Evolutionary conservation across 1,140 invertebrate genomes (phyloP).

Genomic region (Choristoneura fumiferana): DNA sequence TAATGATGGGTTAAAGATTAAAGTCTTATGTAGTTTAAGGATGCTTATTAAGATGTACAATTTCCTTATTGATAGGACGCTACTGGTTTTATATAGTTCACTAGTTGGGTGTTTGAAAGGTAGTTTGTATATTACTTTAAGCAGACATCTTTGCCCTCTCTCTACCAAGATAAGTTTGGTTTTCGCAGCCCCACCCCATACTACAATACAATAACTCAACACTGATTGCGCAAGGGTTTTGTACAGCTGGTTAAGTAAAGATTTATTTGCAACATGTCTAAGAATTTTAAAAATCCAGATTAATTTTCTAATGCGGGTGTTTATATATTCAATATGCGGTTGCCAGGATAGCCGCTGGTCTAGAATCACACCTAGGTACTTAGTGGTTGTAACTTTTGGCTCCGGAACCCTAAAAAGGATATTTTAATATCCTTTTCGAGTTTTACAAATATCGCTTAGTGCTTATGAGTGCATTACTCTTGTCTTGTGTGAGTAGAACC

Average conservation of each 20-base stretch:
- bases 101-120: background rate
- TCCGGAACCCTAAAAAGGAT: too few species aligned
- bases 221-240: background rate
- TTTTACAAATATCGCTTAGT: too few species aligned
- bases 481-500: too few species aligned
- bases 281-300: constrained; percentile 13
- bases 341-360: constrained; percentile 3
- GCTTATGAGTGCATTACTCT: too few species aligned
- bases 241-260: background rate
- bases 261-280: constrained; percentile 9
- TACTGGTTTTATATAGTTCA: background rate
- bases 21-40: too few species aligned
- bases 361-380: background rate
- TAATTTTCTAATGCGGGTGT: constrained; percentile 2
- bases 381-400: background rate
- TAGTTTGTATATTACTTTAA: constrained; percentile 6
- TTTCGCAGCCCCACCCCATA: constrained; percentile 9
- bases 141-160: constrained; percentile 3
- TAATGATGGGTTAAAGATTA: too few species aligned
- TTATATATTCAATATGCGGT: background rate
- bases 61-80: too few species aligned
- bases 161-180: background rate
- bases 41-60: too few species aligned
- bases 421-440: too few species aligned
- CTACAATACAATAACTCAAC: background rate